Base-by-base conservation (phyloP, 2,888 invertebrate genomes). In the Acleris emargana region DNA sequence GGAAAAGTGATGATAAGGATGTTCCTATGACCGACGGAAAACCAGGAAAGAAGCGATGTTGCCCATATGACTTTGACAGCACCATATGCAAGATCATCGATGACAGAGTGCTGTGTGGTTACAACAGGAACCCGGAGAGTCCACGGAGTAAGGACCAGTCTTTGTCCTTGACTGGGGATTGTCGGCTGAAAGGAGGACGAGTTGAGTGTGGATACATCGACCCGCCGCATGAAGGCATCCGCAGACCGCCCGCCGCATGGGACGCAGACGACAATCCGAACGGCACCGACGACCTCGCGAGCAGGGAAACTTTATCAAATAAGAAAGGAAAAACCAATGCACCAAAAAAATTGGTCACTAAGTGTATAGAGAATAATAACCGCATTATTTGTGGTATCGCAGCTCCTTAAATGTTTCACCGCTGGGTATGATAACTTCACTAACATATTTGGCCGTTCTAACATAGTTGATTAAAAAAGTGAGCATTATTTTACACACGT, bases 41-140 rank as follows among this genome's bases (percentile, higher is more conserved):
- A 13, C 52, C 64, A 43, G 50, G 42, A 20, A 64, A 60, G 50
- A 57, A 32, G 20, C 38, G 38, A 38, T 66, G 66, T 52, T 66
- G 66, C 13, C 61, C 66, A 3, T 66, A 66, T 22, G 45, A 61
- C 32, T 66, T 66, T 25, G 61, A 66, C 47, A 61, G 66, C 18
- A 51, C 53, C 28, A 18, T 57, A 9, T 66, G 66, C 49, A 54
- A 61, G 18, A 52, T 66, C 9, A 59, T 66, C 16, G 57, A 66
- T 38, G 61, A 66, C 7, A 57, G 57, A 20, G 25, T 57, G n/a
- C 22, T 59, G 4, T 59, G 58, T 38, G 58, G 58, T 42, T 59
- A 50, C 20, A 59, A 59, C 17, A 50, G 50, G 20, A 59, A 59
- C 22, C 38, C 20, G 5, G 50, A 22, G 0, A 38, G 13, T 11